Evolutionary conservation across 1,140 invertebrate species (phyloP).

Genomic region (Heterodera carotae): DNA sequence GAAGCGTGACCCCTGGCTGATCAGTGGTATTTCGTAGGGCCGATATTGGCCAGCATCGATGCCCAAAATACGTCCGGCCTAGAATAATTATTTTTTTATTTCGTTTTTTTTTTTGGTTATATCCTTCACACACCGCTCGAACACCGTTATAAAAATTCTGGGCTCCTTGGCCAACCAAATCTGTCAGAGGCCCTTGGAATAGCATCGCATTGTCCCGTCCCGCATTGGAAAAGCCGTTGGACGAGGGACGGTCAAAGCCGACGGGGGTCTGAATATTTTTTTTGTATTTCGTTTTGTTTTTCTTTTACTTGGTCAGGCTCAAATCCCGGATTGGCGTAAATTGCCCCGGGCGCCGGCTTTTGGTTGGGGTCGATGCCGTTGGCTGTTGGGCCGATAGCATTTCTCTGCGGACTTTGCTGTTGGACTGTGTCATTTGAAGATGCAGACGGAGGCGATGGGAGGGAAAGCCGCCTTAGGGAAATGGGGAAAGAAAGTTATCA

Average conservation of each 20-base stretch:
- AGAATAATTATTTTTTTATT: neutral
- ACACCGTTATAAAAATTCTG: slow-evolving; percentile 36
- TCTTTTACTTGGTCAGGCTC: neutral
- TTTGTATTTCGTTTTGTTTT: neutral
- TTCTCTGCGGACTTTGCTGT: neutral
- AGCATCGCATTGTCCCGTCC: slow-evolving; percentile 6
- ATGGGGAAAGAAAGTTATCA: too few species aligned
- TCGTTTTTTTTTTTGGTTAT: neutral
- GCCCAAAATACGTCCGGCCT: slow-evolving; percentile 37
- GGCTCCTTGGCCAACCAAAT: slow-evolving; percentile 36
- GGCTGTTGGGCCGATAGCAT: neutral
- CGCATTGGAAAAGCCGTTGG: neutral
- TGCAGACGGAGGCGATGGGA: neutral
- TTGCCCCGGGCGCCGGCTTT: neutral
- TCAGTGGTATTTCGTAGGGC: slow-evolving; percentile 34
- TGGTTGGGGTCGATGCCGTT: neutral
- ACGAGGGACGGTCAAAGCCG: neutral
- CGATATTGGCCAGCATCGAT: slow-evolving; percentile 34
- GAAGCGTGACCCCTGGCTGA: slow-evolving; percentile 26
- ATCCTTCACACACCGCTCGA: neutral
- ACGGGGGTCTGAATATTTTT: neutral
- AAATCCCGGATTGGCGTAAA: slow-evolving; percentile 3
- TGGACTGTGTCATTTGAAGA: neutral
- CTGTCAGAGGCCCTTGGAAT: slow-evolving; percentile 13
- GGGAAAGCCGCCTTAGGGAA: neutral